Evolutionary conservation across 2,797 vertebrate species (phyloP), one percentile per base, ranked within the genome.

Genomic region (Characodon lateralis): DNA sequence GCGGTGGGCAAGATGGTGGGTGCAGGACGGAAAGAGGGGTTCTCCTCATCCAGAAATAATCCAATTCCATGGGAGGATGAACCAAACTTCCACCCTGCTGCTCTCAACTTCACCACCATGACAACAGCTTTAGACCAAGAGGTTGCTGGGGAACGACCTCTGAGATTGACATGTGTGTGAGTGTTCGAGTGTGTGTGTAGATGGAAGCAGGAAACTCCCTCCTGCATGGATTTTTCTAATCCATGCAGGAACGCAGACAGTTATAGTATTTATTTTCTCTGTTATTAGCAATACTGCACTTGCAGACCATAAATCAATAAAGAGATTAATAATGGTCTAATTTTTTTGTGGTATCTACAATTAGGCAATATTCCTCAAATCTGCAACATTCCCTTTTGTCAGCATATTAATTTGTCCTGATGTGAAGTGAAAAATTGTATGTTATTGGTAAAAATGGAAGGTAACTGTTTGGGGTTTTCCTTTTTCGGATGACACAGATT

Each of bases 31-130:
- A 39, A 31, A 28, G 72, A 35, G 81, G 74, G 78, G 71, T 79
- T 71, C 83, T 78, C 70, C 77, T 89, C 93, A 91, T 89, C 90
- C 90, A 88, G 90, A 93, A 92, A 92, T 94, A 93, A 93, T 94
- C 90, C 89, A 92, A 92, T 93, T 91, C 92, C 89, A 92, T 79
- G 83, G 89, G 85, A 91, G 86, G 87, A 92, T 92, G 91, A 91
- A 88, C 89, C 89, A 83, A 92, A 88, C 90, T 88, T 91, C 85
- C 90, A 89, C 83, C 86, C 85, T 78, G 89, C 88, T 63, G 82
- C 85, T 90, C 89, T 88, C 84, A 84, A 83, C 89, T 88, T 80
- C 85, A 88, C 58, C 80, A 90, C 77, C 90, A 93, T 93, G 89
- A 91, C 89, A 90, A 89, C 83, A 89, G 90, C 85, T 92, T 93